Evolutionary conservation across 1,140 invertebrate genomes (phyloP), one percentile per base, ranked within the genome.

Genomic region (Aphelenchoides besseyi): DNA sequence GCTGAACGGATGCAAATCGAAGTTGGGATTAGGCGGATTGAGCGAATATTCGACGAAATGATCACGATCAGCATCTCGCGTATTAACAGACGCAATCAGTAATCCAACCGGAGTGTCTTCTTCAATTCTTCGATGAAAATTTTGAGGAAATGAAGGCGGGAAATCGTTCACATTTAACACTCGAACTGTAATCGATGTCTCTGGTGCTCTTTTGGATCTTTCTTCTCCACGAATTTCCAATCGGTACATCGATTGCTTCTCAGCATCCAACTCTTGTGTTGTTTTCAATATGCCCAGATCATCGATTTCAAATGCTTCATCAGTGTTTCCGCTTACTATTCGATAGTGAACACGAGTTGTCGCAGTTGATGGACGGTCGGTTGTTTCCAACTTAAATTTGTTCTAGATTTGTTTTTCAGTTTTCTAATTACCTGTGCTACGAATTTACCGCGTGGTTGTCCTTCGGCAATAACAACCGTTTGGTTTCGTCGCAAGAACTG

Each of bases 111-210:
- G 78, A 18, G 79, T 33, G 26, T 61, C 76, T 78, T 74, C 32
- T 74, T 78, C 5, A 77, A 77, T 37, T 23, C 18, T 8, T 1
- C 18, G 53, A 23, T 12, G 12, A 2, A 63, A 2, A 0, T 41
- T 18, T 9, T 37, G 73, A 16, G 76, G 37, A 64, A 77, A 66
- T 3, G 55, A 71, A 9, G 76, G 76, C 2, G 78, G 30, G 32
- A 81, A 81, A 53, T 77, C 76, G 57, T 77, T 77, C 23, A 63
- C 33, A 35, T 77, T 68, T 9, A 81, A 41, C 23, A 77, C 63
- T 26, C 63, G 9, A 9, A 77, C 37, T 18, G 77, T 32, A 30
- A 80, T n/a, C 18, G 52, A 16, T 37, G 78, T 68, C 55, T 73
- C 67, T 9, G 68, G 48, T 18, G 36, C 29, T 16, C 48, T 63